Evolutionary conservation across 2,888 invertebrate species (phyloP).

Genomic region (Drosophila ustulata): DNA sequence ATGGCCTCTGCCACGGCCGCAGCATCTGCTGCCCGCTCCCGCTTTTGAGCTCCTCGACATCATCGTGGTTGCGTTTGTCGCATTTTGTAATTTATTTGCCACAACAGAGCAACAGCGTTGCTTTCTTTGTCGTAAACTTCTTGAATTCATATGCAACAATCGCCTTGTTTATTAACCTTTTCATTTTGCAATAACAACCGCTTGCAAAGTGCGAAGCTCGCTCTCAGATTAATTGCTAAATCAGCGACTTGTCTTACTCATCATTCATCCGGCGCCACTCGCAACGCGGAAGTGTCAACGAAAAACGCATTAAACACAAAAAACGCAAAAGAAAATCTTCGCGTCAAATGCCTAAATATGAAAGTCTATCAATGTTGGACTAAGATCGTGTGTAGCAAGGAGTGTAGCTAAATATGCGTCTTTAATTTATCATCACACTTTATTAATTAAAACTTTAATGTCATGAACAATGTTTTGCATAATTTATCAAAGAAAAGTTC

Average conservation of each 20-base stretch:
- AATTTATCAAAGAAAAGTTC: no score
- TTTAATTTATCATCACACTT: background rate
- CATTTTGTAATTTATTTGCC: slow-evolving; percentile 67
- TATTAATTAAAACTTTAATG: background rate
- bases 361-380: slow-evolving; percentile 2
- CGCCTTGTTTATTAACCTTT: slow-evolving; percentile 77
- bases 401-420: no score
- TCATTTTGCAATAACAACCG: slow-evolving; percentile 67
- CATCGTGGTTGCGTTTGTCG: slow-evolving; percentile 49
- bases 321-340: slow-evolving; percentile 15
- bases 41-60: slow-evolving; percentile 8
- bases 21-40: slow-evolving; percentile 33
- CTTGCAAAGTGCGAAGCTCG: slow-evolving; percentile 46
- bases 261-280: slow-evolving; percentile 64
- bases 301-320: slow-evolving; percentile 32
- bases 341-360: slow-evolving; percentile 8
- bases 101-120: slow-evolving; percentile 46
- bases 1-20: slow-evolving; percentile 55
- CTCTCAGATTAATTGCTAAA: slow-evolving; percentile 69
- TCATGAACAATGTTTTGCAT: no score
- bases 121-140: slow-evolving; percentile 75
- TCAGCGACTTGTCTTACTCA: slow-evolving; percentile 51
- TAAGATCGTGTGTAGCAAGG: background rate
- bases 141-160: slow-evolving; percentile 63
- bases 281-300: slow-evolving; percentile 67